Conservation (phyloP, 2,797 vertebrate genomes). For the Malacoctenus gilli region DNA sequence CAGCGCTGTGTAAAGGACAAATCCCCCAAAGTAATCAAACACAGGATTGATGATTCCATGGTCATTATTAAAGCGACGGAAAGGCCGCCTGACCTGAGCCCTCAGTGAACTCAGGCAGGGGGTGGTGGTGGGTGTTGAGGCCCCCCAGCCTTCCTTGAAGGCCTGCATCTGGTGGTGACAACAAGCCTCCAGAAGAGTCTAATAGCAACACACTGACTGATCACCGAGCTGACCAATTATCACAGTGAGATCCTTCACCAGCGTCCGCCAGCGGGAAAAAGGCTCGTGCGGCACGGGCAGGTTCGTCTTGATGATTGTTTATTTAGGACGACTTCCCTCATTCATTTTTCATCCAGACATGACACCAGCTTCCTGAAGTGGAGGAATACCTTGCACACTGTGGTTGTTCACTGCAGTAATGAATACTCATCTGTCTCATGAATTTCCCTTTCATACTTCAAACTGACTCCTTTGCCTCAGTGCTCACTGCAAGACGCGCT, state of each 20-base stretch:
- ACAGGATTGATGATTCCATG: too few species aligned
- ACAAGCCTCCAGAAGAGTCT: too few species aligned
- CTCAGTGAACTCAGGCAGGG: too few species aligned
- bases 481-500: background rate
- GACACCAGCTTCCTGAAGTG: background rate
- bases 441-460: constrained; percentile 37
- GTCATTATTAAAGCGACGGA: too few species aligned
- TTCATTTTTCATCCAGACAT: constrained; percentile 10
- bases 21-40: too few species aligned
- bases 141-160: too few species aligned
- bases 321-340: constrained; percentile 2
- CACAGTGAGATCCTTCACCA: background rate
- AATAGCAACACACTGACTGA: background rate
- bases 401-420: background rate
- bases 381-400: constrained; percentile 7
- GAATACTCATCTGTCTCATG: constrained; percentile 8
- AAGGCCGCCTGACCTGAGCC: too few species aligned
- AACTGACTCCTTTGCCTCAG: constrained; percentile 14
- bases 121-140: too few species aligned
- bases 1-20: too few species aligned
- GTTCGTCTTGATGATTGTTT: background rate
- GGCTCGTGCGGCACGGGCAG: background rate
- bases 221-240: background rate
- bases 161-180: too few species aligned
- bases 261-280: background rate